Percentiles rank a stretch among this genome's conserved stretches.
These are phyloP conservation scores for Patiria pectinifera DNA, from an alignment of 53 echinoderm and acorn worm genomes.

Conservation along the genomic window DNA sequence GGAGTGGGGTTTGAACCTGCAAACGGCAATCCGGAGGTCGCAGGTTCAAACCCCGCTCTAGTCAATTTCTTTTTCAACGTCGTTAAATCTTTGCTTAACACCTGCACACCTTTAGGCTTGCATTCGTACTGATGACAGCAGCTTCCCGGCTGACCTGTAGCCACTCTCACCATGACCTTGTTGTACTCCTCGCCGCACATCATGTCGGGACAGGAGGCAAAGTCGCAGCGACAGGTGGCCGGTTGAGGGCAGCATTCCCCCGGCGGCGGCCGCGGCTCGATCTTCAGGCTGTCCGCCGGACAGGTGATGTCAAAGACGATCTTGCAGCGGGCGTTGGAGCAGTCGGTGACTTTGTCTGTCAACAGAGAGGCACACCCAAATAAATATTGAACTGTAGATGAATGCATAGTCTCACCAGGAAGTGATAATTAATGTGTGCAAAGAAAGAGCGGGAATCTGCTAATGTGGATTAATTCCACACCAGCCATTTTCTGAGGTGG, in stretches of 20 bases:
- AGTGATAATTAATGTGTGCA: not conserved
- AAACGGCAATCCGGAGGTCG: not conserved
- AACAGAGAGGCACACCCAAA: not conserved
- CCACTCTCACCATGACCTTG: slow-evolving; percentile 68
- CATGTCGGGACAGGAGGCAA: slow-evolving; percentile 76
- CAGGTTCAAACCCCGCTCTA: not conserved
- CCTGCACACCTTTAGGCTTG: slow-evolving; percentile 70
- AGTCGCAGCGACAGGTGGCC: slow-evolving; percentile 84
- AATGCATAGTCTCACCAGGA: not conserved
- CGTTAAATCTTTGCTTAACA: not conserved
- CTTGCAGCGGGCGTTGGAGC: slow-evolving; percentile 78
- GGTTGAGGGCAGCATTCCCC: slow-evolving; percentile 93
- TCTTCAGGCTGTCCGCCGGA: slow-evolving; percentile 86
- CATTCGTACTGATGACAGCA: slow-evolving; percentile 95
- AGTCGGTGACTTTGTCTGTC: slow-evolving; percentile 69
- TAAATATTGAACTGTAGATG: not conserved
- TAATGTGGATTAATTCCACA: too few species aligned
- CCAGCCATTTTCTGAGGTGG: too few species aligned
- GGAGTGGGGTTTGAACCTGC: too few species aligned
- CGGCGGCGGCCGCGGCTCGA: slow-evolving; percentile 69
- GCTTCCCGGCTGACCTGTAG: slow-evolving; percentile 81
- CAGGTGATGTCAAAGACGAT: slow-evolving; percentile 81
- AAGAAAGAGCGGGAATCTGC: too few species aligned
- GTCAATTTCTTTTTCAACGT: too few species aligned
- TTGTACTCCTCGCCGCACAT: slow-evolving; percentile 86